These are phyloP conservation scores for Steinernema feltiae DNA, from an alignment of 1,140 invertebrate species.

Conservation along the genomic window DNA sequence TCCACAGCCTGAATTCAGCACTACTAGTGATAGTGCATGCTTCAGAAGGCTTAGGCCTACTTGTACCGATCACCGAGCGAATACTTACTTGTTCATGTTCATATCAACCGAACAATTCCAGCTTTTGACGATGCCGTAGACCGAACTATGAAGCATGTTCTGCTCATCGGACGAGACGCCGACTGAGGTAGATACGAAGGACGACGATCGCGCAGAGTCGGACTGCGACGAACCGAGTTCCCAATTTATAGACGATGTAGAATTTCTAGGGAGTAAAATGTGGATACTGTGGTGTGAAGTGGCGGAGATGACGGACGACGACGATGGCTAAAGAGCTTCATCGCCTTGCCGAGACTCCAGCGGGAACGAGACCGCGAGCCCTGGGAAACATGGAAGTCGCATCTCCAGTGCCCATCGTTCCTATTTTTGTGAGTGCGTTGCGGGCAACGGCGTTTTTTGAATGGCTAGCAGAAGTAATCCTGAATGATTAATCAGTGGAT, in stretches of 20 bases:
- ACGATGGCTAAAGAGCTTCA: background rate
- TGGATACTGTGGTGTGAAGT: background rate
- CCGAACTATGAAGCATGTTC: background rate
- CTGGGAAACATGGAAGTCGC: conserved; percentile 28
- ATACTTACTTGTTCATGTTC: background rate
- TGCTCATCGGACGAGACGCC: background rate
- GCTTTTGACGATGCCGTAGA: background rate
- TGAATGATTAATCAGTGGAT: conserved; percentile 19
- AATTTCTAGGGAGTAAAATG: background rate
- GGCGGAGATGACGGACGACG: background rate
- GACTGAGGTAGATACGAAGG: background rate
- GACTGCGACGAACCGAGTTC: background rate
- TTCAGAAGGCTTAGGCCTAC: too few species aligned
- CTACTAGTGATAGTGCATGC: too few species aligned
- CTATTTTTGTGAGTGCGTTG: conserved; percentile 37
- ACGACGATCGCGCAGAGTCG: background rate
- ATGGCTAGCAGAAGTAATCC: background rate
- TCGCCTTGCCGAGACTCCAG: background rate
- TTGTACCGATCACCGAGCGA: background rate
- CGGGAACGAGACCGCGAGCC: conserved; percentile 30
- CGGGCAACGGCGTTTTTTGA: conserved; percentile 57
- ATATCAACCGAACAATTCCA: background rate
- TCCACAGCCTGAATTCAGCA: too few species aligned
- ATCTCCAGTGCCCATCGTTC: conserved; percentile 14
- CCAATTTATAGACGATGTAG: background rate